phyloP scores from a whole-genome alignment of 1,140 invertebrate species.

The Lethocerus indicus region DNA sequence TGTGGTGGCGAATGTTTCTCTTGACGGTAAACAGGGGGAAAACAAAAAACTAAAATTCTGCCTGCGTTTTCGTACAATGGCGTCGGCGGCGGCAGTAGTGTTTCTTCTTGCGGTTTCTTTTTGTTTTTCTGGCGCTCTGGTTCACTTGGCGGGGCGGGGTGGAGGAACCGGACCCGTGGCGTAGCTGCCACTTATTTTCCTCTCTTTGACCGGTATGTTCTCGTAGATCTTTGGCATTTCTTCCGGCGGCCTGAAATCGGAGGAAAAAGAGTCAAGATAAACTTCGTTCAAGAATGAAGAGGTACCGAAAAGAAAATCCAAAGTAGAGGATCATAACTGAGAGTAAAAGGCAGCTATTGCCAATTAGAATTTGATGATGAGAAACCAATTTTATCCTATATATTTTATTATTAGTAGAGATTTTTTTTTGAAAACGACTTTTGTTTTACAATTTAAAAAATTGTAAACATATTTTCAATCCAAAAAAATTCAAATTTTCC shows the following conservation, averaged over 20 bases:
- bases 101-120: no score
- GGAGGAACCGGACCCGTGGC: conserved; percentile 1
- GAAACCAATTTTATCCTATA: not conserved
- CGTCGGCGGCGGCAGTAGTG: no score
- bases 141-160: not conserved
- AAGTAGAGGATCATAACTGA: not conserved
- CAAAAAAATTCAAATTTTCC: no score
- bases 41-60: no score
- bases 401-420: not conserved
- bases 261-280: not conserved
- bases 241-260: conserved; percentile 22
- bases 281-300: not conserved
- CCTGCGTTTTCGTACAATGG: no score
- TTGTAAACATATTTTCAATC: no score
- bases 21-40: no score
- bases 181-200: not conserved
- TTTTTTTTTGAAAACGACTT: no score
- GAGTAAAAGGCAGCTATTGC: not conserved
- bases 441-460: no score
- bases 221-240: conserved; percentile 25
- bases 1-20: no score
- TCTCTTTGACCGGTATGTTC: conserved; percentile 25
- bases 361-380: not conserved
- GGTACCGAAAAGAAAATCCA: not conserved
- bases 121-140: no score